Percentiles rank a stretch among this genome's conserved stretches.
phyloP scores from a whole-genome alignment of 2,888 invertebrate genomes.

The Xestia sexstrigata region DNA sequence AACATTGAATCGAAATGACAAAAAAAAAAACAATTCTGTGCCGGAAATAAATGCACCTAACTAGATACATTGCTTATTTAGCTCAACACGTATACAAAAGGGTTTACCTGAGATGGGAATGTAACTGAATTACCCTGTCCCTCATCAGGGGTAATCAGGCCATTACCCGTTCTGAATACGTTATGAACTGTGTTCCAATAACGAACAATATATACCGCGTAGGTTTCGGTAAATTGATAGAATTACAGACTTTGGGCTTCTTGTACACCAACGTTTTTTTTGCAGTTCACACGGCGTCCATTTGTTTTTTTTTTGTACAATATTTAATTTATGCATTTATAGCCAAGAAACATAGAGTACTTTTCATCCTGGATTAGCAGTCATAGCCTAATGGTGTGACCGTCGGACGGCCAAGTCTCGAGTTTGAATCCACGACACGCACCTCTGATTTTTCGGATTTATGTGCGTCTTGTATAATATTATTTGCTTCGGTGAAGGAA shows the following conservation, averaged over 20 bases:
- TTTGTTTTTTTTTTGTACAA: too few species aligned
- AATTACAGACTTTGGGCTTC: constrained; percentile 43
- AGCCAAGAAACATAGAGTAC: too few species aligned
- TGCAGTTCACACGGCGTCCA: too few species aligned
- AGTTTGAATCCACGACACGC: too few species aligned
- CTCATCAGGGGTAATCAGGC: constrained; percentile 81
- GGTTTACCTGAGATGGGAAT: constrained; percentile 62
- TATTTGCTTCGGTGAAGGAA: too few species aligned
- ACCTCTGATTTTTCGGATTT: too few species aligned
- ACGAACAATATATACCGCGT: constrained; percentile 39
- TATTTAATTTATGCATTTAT: too few species aligned
- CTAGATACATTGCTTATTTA: constrained; percentile 47
- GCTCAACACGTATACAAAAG: constrained; percentile 60
- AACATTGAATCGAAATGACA: background rate
- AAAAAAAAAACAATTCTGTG: background rate
- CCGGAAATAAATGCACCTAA: constrained; percentile 38
- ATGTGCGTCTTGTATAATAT: too few species aligned
- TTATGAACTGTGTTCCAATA: constrained; percentile 66
- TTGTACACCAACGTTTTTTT: background rate
- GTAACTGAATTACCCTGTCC: constrained; percentile 76
- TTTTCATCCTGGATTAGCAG: too few species aligned
- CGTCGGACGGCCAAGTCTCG: too few species aligned
- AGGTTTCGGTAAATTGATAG: constrained; percentile 53
- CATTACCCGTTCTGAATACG: constrained; percentile 76
- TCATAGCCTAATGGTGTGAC: too few species aligned